Base-by-base conservation (phyloP, 2,113 vertebrate species). In the Clarias magur region DNA sequence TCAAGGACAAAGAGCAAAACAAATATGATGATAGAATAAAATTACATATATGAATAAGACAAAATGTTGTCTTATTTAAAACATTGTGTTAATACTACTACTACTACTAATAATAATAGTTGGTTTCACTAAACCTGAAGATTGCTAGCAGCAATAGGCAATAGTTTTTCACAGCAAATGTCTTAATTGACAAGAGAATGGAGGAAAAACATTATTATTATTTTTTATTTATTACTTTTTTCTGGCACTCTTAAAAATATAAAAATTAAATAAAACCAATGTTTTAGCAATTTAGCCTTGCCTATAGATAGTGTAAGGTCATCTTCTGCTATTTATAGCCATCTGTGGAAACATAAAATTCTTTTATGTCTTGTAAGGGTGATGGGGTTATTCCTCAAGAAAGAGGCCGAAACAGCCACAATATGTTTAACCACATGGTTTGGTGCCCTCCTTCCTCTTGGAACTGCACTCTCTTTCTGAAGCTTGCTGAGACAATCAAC, bases 401-500 rank as follows among this genome's bases (percentile, higher is more conserved):
- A 86, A 85, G 53, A 56, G 56, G 70, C 48, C 72, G 54, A 86
- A 86, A 75, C n/a, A 38, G 38, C 85, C 82, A 90, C 85, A 84
- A 84, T 60, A 72, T 88, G 84, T 89, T 88, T 87, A 79, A 88
- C 85, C 85, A 88, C 86, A 88, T 88, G 88, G 72, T 82, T 82
- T 72, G 48, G 62, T 86, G 85, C 76, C 80, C 75, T 85, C 85
- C 85, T 88, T 83, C 53, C 79, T 89, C 19, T 84, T 68, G 10
- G 80, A 27, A 27, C 85, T 82, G 62, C 81, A 34, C 82, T 91
- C 88, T 84, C 90, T 91, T 88, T 86, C 91, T 85, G 85, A 56
- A 63, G 87, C 88, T 84, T 38, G 80, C 85, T 8, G 87, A 93
- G 90, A 95, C 94, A 94, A 95, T 94, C 86, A 90, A 91, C 94